Percentiles rank a stretch among this genome's conserved stretches.
phyloP scores from a whole-genome alignment of 2,797 vertebrate species.

The Crax fasciolata region DNA sequence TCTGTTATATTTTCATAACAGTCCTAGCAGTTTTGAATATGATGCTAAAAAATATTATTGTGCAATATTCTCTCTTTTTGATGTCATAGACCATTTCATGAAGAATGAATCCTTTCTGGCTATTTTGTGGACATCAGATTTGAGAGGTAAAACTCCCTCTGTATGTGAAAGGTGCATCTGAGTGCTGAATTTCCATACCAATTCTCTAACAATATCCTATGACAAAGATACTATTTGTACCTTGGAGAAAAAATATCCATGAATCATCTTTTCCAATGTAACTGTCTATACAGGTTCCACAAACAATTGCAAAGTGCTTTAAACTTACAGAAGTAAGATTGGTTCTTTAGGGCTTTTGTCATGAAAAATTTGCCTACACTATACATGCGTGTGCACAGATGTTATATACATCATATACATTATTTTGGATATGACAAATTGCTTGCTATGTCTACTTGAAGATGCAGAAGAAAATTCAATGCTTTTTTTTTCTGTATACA shows the following conservation, averaged over 20 bases:
- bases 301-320: neutral
- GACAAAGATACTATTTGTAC: neutral
- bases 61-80: neutral
- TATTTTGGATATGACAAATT: constrained; percentile 40
- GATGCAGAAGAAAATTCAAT: constrained; percentile 19
- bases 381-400: neutral
- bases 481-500: constrained; percentile 26
- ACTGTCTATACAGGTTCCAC: neutral
- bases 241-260: neutral
- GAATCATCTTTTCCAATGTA: neutral
- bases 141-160: neutral
- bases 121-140: neutral
- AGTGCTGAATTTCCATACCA: neutral
- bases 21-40: neutral
- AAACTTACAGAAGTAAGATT: neutral
- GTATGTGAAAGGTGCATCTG: neutral
- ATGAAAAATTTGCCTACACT: constrained; percentile 14
- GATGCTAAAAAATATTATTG: neutral
- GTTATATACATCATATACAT: neutral
- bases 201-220: neutral
- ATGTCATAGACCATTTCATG: neutral
- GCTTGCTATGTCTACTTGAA: constrained; percentile 28
- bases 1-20: neutral
- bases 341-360: neutral
- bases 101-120: neutral